phyloP scores from a whole-genome alignment of 2,113 vertebrate genomes.

The Bufo gargarizans region DNA sequence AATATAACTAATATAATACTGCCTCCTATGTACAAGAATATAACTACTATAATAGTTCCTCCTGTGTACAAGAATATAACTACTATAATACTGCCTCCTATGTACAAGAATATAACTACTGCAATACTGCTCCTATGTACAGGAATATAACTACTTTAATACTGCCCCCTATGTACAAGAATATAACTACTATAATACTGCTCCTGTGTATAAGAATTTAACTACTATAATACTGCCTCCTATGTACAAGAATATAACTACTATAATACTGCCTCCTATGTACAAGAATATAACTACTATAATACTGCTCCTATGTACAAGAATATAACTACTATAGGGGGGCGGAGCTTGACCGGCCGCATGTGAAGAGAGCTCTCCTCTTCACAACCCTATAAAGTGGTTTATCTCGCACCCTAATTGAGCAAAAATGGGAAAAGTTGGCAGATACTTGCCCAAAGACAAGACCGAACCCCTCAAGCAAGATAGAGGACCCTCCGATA shows the following conservation, averaged over 20 bases:
- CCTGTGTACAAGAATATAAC: background rate
- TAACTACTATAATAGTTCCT: too few species aligned
- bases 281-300: constrained; percentile 14
- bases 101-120: background rate
- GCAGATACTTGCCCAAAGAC: too few species aligned
- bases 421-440: too few species aligned
- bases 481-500: too few species aligned
- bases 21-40: too few species aligned
- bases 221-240: background rate
- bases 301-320: constrained; percentile 8
- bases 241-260: constrained; percentile 10
- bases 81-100: background rate
- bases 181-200: background rate
- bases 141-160: background rate
- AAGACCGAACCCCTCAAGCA: too few species aligned
- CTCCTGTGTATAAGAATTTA: background rate
- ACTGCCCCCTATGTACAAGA: background rate
- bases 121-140: background rate
- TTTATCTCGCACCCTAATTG: too few species aligned
- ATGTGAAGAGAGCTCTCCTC: too few species aligned
- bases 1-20: background rate
- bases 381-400: too few species aligned
- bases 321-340: constrained; percentile 1
- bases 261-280: background rate
- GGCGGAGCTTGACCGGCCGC: too few species aligned